These are phyloP conservation scores for Geothlypis trichas DNA, from an alignment of 2,113 vertebrate genomes.

Conservation along the genomic window DNA sequence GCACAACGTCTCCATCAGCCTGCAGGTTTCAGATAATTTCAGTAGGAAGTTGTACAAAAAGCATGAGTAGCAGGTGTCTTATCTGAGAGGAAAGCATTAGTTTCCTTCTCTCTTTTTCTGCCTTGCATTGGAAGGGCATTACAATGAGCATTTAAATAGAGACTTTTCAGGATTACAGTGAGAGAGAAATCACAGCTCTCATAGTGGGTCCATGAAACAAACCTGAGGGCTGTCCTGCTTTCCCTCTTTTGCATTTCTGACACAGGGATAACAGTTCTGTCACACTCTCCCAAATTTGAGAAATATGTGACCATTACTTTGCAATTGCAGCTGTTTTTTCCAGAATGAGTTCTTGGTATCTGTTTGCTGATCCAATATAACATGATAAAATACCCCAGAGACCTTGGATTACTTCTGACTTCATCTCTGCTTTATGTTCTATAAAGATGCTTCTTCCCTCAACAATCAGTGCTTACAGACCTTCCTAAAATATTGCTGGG, in stretches of 20 bases:
- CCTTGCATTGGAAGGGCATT: neutral
- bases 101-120: neutral
- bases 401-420: slow-evolving; percentile 4
- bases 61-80: neutral
- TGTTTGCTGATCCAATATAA: slow-evolving; percentile 5
- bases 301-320: neutral
- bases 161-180: neutral
- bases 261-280: neutral
- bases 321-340: neutral
- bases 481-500: slow-evolving; percentile 34
- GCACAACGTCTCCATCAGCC: neutral
- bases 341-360: neutral
- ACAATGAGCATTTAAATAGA: neutral
- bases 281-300: neutral
- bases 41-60: neutral
- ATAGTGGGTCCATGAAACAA: neutral
- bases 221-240: neutral
- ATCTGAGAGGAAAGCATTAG: neutral
- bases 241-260: neutral
- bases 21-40: neutral
- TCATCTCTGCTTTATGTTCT: slow-evolving; percentile 43
- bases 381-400: neutral
- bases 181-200: neutral
- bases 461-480: neutral
- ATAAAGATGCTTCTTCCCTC: slow-evolving; percentile 12